Base-by-base conservation (phyloP, 2,888 invertebrate species). In the Tenthredo mesomela region DNA sequence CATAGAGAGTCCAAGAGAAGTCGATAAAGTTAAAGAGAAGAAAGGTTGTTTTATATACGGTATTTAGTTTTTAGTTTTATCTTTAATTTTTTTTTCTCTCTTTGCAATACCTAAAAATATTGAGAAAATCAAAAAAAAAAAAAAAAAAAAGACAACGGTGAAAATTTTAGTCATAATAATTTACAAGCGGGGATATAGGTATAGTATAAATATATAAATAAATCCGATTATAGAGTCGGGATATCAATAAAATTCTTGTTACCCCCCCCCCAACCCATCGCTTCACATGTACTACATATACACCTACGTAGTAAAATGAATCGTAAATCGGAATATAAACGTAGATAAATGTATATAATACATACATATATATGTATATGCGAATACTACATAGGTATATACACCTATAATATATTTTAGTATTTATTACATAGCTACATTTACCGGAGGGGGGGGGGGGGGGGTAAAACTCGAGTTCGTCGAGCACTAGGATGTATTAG, bases 21-120 rank as follows among this genome's bases (percentile, higher is more conserved):
- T 77, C 77, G 77, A 77, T 77, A 77, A 54, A 54, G 71, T 73
- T 73, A 18, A 73, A 54, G 50, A 54, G 50, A 50, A 77, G n/a
- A n/a, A 29, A 33, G 77, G 29, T 50, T 54, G 25, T 50, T 29
- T 29, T 33, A 75, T 33, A 29, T n/a, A 29, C 37, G 54, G 0
- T 21, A 25, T 21, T 58, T 58, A 7, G 58, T 12, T 12, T 47
- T 37, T 7, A 0, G 37, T 37, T 37, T 47, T 47, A 2, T 10
- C 1, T 10, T 10, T 6, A 10, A n/a, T 12, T 71, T 71, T 71
- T 40, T 29, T 15, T 5, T 33, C 5, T 25, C 12, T 4, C 12
- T 29, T 29, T 29, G 29, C 29, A 67, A 61, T 12, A 25, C 25
- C 12, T 2, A 61, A 25, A 61, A 10, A 61, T 21, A n/a, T n/a